Conservation (phyloP, 2,113 vertebrate genomes). For the Scopus umbretta region DNA sequence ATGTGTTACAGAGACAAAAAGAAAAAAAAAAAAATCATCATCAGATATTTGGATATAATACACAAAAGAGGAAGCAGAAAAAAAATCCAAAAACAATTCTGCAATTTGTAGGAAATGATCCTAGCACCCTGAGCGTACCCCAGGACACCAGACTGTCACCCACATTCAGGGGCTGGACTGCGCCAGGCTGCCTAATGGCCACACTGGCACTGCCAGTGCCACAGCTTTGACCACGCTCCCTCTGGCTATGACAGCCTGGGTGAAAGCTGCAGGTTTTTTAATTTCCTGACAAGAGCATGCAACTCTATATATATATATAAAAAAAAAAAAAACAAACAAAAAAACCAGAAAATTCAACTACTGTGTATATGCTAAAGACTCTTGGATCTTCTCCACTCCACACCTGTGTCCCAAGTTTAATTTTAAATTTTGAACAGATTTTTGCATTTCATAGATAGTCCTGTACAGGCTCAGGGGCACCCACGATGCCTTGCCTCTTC, state of each 20-base stretch:
- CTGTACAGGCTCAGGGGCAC: accelerated
- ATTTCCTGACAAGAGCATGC: background rate
- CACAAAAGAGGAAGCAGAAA: background rate
- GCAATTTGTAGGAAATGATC: accelerated
- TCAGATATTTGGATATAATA: background rate
- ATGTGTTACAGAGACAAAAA: no score
- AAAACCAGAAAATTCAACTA: background rate
- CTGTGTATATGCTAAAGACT: background rate
- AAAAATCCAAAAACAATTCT: background rate
- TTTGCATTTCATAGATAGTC: no score
- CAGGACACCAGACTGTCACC: background rate
- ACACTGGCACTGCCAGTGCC: background rate
- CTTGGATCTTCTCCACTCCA: background rate
- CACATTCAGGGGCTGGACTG: accelerated
- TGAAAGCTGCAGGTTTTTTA: no score
- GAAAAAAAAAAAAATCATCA: accelerated
- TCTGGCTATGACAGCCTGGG: background rate
- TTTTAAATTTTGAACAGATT: background rate
- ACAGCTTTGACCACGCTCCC: no score
- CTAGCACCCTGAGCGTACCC: no score
- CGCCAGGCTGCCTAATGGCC: background rate
- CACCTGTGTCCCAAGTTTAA: background rate
- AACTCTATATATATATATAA: background rate
- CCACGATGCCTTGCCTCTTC: accelerated
- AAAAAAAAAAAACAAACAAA: no score